Evolutionary conservation across 2,888 invertebrate genomes (phyloP).

Genomic region (Phasia obesa): DNA sequence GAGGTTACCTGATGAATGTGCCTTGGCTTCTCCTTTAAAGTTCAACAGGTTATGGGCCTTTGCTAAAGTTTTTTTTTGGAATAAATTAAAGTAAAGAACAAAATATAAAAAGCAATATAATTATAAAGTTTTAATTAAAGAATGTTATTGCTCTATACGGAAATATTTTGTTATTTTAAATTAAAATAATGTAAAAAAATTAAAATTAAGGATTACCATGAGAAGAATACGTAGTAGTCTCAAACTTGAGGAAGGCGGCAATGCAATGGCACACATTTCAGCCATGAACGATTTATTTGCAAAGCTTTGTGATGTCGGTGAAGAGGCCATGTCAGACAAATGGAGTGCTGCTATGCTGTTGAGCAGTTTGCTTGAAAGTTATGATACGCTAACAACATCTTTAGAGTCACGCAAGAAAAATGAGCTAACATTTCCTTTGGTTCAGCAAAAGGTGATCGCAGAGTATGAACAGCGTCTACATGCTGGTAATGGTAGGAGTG

Average conservation of each 20-base stretch:
- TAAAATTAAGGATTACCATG: slow-evolving; percentile 19
- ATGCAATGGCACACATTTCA: slow-evolving; percentile 44
- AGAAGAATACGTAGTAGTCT: slow-evolving; percentile 30
- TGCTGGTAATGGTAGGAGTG: slow-evolving; percentile 15
- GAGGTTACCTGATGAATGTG: no score
- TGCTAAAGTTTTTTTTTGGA: background rate
- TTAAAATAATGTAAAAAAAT: background rate
- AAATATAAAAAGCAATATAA: no score
- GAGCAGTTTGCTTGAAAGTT: slow-evolving; percentile 8
- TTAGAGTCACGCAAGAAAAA: slow-evolving; percentile 27
- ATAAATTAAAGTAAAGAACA: background rate
- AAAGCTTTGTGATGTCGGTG: slow-evolving; percentile 44
- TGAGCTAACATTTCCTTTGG: slow-evolving; percentile 57
- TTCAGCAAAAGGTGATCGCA: slow-evolving; percentile 51
- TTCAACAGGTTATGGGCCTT: slow-evolving; percentile 30
- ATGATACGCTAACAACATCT: slow-evolving; percentile 33
- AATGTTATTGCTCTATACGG: no score
- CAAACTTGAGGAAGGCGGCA: slow-evolving; percentile 37
- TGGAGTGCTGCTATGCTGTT: slow-evolving; percentile 47
- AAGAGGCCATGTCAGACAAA: slow-evolving; percentile 37
- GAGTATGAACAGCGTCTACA: slow-evolving; percentile 30
- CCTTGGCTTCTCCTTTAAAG: background rate
- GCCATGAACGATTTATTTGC: slow-evolving; percentile 43
- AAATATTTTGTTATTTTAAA: no score
- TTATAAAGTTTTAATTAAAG: no score